A percentile compares a stretch with the other conserved stretches of the same genome.
Conservation (phyloP, 2,888 invertebrate species). For the Habrosyne pyritoides region DNA sequence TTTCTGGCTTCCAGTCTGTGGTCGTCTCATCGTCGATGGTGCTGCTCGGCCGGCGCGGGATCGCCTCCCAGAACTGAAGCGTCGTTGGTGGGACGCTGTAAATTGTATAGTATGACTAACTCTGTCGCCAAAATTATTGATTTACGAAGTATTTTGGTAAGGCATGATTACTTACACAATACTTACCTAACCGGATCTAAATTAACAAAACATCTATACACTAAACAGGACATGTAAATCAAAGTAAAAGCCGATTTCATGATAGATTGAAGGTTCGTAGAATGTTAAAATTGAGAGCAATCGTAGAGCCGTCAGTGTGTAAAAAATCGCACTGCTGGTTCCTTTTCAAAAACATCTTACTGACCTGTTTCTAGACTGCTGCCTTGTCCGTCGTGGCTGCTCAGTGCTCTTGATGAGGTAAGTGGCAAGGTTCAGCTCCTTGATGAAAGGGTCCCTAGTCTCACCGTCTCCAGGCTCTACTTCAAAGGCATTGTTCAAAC, state of each 20-base stretch:
- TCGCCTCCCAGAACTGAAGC: slow-evolving; percentile 37
- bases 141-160: too few species aligned
- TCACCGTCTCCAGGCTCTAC: slow-evolving; percentile 96
- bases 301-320: too few species aligned
- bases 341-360: slow-evolving; percentile 4
- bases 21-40: slow-evolving; percentile 90
- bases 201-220: too few species aligned
- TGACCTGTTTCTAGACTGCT: slow-evolving; percentile 61
- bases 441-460: slow-evolving; percentile 91
- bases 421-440: slow-evolving; percentile 93
- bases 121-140: too few species aligned
- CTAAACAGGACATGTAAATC: too few species aligned
- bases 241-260: too few species aligned
- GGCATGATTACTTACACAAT: too few species aligned
- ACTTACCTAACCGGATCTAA: too few species aligned
- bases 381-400: slow-evolving; percentile 85
- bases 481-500: slow-evolving; percentile 94
- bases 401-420: slow-evolving; percentile 93
- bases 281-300: too few species aligned
- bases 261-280: too few species aligned
- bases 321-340: too few species aligned
- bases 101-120: too few species aligned
- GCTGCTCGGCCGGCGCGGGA: slow-evolving; percentile 68
- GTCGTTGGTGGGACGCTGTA: slow-evolving; percentile 35
- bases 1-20: slow-evolving; percentile 95